These are phyloP conservation scores for Lagria hirta DNA, from an alignment of 2,888 invertebrate species.

Conservation along the genomic window DNA sequence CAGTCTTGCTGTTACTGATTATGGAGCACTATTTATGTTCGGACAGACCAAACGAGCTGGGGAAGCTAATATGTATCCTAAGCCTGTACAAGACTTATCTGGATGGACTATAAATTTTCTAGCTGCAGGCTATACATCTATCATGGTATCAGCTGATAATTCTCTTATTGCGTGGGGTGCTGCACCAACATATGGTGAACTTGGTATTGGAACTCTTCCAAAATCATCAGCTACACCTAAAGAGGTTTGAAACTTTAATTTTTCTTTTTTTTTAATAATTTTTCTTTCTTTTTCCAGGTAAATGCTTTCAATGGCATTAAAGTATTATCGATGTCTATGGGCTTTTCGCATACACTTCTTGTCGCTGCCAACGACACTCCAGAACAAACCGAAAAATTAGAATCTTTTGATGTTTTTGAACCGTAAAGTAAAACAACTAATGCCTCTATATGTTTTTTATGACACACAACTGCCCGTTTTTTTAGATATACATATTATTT, in stretches of 20 bases:
- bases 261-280: neutral
- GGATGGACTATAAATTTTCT: slow-evolving; percentile 89
- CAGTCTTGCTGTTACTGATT: slow-evolving; percentile 81
- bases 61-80: slow-evolving; percentile 96
- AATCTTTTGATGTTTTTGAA: slow-evolving; percentile 59
- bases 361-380: slow-evolving; percentile 66
- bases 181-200: slow-evolving; percentile 91
- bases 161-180: slow-evolving; percentile 90
- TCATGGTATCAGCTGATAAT: slow-evolving; percentile 87
- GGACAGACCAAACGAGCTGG: slow-evolving; percentile 92
- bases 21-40: slow-evolving; percentile 76
- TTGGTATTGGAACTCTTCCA: slow-evolving; percentile 83
- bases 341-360: slow-evolving; percentile 80
- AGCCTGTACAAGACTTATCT: slow-evolving; percentile 89
- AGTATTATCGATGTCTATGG: slow-evolving; percentile 79
- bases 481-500: too few species aligned
- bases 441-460: neutral
- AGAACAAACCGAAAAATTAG: slow-evolving; percentile 64
- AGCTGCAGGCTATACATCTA: slow-evolving; percentile 80
- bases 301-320: slow-evolving; percentile 72
- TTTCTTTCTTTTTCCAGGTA: slow-evolving; percentile 43
- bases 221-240: slow-evolving; percentile 87
- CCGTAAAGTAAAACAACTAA: slow-evolving; percentile 38
- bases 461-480: neutral
- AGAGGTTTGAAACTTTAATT: slow-evolving; percentile 66